Conservation (phyloP, 2,797 vertebrate species). For the Phalanger gymnotis region DNA sequence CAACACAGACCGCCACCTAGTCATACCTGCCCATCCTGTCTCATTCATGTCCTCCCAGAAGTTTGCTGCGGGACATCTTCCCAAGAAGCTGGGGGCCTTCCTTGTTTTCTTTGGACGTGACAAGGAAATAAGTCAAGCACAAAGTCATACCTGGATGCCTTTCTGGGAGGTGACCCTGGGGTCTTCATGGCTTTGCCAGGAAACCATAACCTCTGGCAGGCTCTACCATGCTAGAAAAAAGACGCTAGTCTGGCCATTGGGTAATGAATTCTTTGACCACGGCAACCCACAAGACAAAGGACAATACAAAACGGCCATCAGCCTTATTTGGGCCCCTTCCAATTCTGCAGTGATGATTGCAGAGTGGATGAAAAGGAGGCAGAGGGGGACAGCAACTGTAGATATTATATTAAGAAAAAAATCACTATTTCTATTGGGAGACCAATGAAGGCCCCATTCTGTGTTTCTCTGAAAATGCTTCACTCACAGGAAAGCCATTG, state of each 20-base stretch:
- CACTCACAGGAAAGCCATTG: constrained; percentile 76
- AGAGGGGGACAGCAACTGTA: not conserved
- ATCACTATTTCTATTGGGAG: constrained; percentile 9
- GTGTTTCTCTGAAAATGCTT: constrained; percentile 73
- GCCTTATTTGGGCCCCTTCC: not conserved
- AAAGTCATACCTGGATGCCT: not conserved
- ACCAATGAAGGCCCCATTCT: constrained; percentile 72
- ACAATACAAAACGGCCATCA: not conserved
- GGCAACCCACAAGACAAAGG: not conserved
- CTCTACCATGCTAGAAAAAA: not conserved
- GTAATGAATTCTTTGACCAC: not conserved
- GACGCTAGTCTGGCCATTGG: not conserved
- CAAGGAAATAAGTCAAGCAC: not conserved
- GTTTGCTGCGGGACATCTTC: not conserved
- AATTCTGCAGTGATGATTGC: not conserved
- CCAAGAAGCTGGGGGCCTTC: not conserved
- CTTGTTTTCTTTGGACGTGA: not conserved
- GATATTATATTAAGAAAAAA: not conserved
- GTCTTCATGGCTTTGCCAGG: not conserved
- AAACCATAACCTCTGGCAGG: not conserved
- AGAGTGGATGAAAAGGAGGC: not conserved
- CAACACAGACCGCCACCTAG: too few relatives aligned
- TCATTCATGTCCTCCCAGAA: too few relatives aligned
- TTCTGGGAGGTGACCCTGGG: not conserved
- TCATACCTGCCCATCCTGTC: not conserved